These are phyloP conservation scores for Callinectes sapidus DNA, from an alignment of 2,888 invertebrate species.

Conservation along the genomic window DNA sequence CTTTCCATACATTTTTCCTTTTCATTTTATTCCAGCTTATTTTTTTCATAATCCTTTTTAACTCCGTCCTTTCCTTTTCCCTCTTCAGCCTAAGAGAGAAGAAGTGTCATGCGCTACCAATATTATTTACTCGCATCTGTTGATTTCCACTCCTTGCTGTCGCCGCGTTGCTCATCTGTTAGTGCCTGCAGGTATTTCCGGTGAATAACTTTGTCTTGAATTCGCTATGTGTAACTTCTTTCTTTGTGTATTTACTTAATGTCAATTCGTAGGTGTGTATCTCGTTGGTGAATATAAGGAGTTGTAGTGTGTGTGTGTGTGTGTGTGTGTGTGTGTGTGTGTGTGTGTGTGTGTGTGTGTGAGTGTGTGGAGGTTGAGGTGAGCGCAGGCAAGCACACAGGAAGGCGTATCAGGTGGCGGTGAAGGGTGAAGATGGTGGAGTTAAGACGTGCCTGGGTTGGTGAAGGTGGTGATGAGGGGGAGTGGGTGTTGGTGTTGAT, in stretches of 20 bases:
- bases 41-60: neutral
- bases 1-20: neutral
- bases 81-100: neutral
- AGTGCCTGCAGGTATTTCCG: neutral
- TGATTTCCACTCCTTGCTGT: too few species aligned
- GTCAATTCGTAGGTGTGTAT: neutral
- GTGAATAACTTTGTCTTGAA: neutral
- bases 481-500: neutral
- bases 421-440: neutral
- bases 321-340: conserved; percentile 43
- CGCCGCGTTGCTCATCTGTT: neutral
- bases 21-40: neutral
- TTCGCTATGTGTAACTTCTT: neutral
- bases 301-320: neutral
- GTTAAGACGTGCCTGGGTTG: neutral
- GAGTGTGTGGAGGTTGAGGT: neutral
- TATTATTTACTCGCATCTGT: neutral
- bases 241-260: neutral
- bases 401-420: neutral
- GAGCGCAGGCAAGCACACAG: neutral
- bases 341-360: conserved; percentile 44
- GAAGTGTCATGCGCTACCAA: neutral
- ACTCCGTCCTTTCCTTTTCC: neutral
- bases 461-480: neutral
- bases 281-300: neutral